Evolutionary conservation across 2,888 invertebrate species (phyloP).

Genomic region (Silvanus unidentatus): DNA sequence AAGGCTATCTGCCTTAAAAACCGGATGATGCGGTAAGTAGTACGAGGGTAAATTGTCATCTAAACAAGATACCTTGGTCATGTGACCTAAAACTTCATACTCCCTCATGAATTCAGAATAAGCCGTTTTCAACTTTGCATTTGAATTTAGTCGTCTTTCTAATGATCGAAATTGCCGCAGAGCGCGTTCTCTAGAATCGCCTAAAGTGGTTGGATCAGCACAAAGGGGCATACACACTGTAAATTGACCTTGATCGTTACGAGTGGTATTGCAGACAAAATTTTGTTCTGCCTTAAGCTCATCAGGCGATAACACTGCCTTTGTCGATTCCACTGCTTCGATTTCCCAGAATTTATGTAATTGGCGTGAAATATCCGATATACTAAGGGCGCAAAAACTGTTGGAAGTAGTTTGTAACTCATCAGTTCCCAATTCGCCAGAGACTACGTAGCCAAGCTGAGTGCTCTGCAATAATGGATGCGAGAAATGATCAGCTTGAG

Average conservation of each 20-base stretch:
- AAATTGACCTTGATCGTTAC: neutral
- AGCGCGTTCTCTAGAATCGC: slow-evolving; percentile 4
- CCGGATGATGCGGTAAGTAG: slow-evolving; percentile 18
- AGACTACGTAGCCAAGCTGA: too few relatives aligned
- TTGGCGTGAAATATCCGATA: too few relatives aligned
- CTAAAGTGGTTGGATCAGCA: neutral
- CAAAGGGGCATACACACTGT: neutral
- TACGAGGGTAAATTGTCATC: neutral
- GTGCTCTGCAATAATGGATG: too few relatives aligned
- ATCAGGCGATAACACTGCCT: neutral
- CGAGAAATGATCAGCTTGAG: too few relatives aligned
- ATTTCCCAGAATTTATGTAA: slow-evolving; percentile 4
- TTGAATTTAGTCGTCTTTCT: slow-evolving; percentile 13
- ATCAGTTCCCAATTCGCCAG: too few relatives aligned
- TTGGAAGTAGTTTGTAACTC: too few relatives aligned
- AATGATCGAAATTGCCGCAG: slow-evolving; percentile 9
- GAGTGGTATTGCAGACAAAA: neutral
- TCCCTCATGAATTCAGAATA: slow-evolving; percentile 13
- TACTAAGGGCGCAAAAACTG: too few relatives aligned
- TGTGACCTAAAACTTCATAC: slow-evolving; percentile 12
- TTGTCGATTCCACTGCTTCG: neutral
- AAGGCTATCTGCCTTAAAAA: slow-evolving; percentile 12
- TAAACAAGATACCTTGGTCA: slow-evolving; percentile 5
- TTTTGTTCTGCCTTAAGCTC: neutral
- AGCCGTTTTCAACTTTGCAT: slow-evolving; percentile 5